Evolutionary conservation across 1,140 invertebrate genomes (phyloP), one percentile per base, ranked within the genome.

Genomic region (Pectinophora gossypiella): DNA sequence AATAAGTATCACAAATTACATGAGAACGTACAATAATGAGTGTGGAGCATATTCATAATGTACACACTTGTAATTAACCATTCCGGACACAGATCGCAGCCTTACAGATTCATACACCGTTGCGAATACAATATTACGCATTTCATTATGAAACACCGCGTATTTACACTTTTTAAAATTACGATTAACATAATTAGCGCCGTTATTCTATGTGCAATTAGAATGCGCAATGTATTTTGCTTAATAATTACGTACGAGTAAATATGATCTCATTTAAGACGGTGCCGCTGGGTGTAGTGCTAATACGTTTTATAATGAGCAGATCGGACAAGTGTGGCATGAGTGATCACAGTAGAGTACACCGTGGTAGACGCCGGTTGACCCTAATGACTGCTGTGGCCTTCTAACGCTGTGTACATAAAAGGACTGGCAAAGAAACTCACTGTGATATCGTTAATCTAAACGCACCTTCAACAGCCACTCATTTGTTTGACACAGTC

Each of bases 331-430:
- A 2, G 36, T 40, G 16, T 40, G 36, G 7, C n/a, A 15, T 40
- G 36, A 40, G 3, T 40, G 3, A 40, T 40, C 2, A 40, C 16
- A 40, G 36, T 16, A n/a, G 36, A 40, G 7, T 15, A 16, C 36
- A 16, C 6, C 6, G 15, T 3, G 35, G 4, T 38, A 9, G 35
- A n/a, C 46, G 59, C 58, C 50, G 59, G 61, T 69, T 69, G 68
- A 75, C 67, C 73, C 64, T 69, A 76, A 79, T 79, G 71, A 72
- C 65, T 68, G 42, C 36, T 50, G 51, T 56, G 72, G 53, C 71
- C 71, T 79, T 72, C 65, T 53, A 56, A 12, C 55, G 43, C 48
- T 38, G 45, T 51, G 51, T 38, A 54, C 51, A 46, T 51, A 56
- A 45, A 58, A 44, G 52, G 46, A 19, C 48, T 56, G 43, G 59